Conservation (phyloP, 2,888 invertebrate species). For the Matsumyia berberina region DNA sequence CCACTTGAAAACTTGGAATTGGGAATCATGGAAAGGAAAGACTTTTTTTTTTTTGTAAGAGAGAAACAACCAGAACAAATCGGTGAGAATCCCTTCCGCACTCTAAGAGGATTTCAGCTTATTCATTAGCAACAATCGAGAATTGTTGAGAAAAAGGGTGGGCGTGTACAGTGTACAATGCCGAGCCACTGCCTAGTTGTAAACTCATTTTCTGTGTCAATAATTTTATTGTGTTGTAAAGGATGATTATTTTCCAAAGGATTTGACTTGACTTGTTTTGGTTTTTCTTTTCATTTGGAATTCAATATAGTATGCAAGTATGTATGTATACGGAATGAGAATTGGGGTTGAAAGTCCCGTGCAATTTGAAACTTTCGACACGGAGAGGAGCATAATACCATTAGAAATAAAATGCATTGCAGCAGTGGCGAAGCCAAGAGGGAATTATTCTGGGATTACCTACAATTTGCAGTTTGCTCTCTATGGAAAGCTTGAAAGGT, state of each 20-base stretch:
- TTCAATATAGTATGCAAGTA: too few relatives aligned
- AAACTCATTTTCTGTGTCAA: conserved; percentile 28
- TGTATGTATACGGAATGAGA: too few relatives aligned
- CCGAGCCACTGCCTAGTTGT: background rate
- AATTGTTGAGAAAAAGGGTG: conserved; percentile 4
- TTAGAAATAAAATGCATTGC: too few relatives aligned
- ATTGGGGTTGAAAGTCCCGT: too few relatives aligned
- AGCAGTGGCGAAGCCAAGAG: too few relatives aligned
- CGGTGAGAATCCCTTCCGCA: conserved; percentile 15
- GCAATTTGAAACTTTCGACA: too few relatives aligned
- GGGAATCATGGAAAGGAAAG: background rate
- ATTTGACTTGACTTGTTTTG: background rate
- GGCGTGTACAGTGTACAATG: background rate
- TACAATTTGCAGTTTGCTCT: too few relatives aligned
- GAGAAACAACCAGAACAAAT: background rate
- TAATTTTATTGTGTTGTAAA: conserved; percentile 30
- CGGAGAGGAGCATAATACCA: too few relatives aligned
- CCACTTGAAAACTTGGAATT: conserved; percentile 21
- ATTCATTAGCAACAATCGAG: conserved; percentile 30
- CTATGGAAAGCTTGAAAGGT: too few relatives aligned
- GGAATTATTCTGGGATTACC: too few relatives aligned
- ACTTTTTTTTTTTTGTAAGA: background rate
- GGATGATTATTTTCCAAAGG: conserved; percentile 23
- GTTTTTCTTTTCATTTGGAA: background rate
- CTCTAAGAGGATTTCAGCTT: conserved; percentile 42